Evolutionary conservation across 1,140 invertebrate species (phyloP).

Genomic region (Anoplolepis gracilipes): DNA sequence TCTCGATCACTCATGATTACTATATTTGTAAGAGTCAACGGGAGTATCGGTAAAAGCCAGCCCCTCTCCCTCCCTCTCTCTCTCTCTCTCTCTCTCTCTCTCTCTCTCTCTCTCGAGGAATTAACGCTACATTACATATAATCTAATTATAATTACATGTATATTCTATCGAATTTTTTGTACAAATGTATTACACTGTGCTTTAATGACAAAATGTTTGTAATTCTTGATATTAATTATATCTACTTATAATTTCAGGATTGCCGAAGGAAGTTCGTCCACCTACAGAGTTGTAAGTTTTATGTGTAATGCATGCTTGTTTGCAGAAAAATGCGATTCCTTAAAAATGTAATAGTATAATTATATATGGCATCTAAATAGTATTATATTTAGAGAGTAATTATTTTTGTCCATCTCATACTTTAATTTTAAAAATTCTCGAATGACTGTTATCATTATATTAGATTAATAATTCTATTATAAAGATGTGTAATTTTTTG

Average conservation of each 20-base stretch:
- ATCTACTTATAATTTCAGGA: slow-evolving; percentile 6
- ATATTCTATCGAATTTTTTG: background rate
- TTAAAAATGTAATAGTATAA: background rate
- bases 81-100: too few relatives aligned
- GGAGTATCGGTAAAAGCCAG: background rate
- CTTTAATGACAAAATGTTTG: background rate
- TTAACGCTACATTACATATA: background rate
- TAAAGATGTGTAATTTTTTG: background rate
- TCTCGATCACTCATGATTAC: slow-evolving; percentile 19
- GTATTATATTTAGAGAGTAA: background rate
- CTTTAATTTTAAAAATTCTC: background rate
- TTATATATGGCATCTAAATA: background rate
- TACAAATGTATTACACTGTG: background rate
- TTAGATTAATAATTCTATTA: background rate
- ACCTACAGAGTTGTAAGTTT: slow-evolving; percentile 19
- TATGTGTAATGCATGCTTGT: background rate
- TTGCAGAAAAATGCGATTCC: background rate
- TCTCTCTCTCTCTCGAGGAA: background rate
- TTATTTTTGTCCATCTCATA: background rate
- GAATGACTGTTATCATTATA: background rate
- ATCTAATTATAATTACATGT: too few relatives aligned
- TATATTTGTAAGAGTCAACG: slow-evolving; percentile 36
- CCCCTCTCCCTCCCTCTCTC: too few relatives aligned
- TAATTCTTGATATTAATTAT: slow-evolving; percentile 13
- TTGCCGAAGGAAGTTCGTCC: background rate